Percentiles rank a stretch among this genome's conserved stretches.
phyloP scores from a whole-genome alignment of 2,113 vertebrate species.

The Maccullochella peelii region DNA sequence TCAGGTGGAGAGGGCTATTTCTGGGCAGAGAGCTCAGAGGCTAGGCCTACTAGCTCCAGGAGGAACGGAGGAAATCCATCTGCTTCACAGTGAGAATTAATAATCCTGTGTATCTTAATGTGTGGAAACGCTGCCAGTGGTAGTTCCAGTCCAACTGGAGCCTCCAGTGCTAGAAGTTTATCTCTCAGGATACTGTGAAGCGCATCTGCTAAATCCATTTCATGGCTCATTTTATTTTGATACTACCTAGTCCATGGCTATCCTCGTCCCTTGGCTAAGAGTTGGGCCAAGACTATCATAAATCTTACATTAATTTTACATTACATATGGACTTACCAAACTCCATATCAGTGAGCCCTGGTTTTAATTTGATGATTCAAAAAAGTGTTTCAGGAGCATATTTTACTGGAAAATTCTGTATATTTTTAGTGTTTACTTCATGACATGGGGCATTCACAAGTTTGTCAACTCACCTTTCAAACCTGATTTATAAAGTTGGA shows the following conservation, averaged over 20 bases:
- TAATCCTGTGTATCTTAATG: conserved; percentile 26
- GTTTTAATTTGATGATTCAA: background rate
- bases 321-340: background rate
- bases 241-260: background rate
- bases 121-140: conserved; percentile 8
- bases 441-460: background rate
- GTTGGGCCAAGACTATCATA: background rate
- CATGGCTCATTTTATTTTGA: conserved; percentile 9
- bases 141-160: background rate
- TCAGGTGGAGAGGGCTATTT: conserved; percentile 79
- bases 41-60: conserved; percentile 87
- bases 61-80: conserved; percentile 82
- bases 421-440: background rate
- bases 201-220: conserved; percentile 37
- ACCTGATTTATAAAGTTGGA: background rate
- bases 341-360: background rate
- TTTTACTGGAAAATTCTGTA: background rate
- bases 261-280: background rate
- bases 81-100: conserved; percentile 84
- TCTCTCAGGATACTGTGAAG: conserved; percentile 21
- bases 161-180: background rate
- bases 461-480: background rate
- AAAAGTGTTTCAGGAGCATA: no score
- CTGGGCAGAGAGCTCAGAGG: conserved; percentile 80
- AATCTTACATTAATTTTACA: background rate